These are phyloP conservation scores for Pangasius djambal DNA, from an alignment of 2,797 vertebrate genomes.

Conservation along the genomic window DNA sequence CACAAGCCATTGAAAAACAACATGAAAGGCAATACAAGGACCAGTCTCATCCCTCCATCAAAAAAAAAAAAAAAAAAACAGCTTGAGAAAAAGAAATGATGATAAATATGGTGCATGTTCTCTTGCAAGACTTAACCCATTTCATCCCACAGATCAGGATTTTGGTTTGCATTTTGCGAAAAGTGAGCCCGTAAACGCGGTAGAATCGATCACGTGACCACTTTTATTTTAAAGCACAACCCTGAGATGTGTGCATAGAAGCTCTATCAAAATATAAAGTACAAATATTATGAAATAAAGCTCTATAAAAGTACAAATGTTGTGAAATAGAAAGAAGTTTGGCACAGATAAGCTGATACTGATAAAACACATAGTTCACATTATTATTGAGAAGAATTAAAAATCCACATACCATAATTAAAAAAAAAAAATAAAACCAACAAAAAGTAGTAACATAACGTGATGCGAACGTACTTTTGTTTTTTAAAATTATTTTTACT, in stretches of 20 bases:
- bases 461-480: background rate
- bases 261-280: background rate
- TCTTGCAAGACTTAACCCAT: background rate
- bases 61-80: background rate
- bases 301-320: background rate
- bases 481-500: background rate
- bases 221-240: background rate
- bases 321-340: background rate
- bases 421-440: background rate
- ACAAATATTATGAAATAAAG: background rate
- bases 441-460: background rate
- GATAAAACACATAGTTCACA: background rate
- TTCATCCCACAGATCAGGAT: background rate
- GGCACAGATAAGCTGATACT: background rate
- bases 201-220: background rate
- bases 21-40: conserved; percentile 19
- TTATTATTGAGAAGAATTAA: background rate
- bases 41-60: background rate
- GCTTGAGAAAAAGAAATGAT: background rate
- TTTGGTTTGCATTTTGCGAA: background rate
- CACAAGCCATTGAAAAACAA: background rate
- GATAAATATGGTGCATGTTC: background rate
- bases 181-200: background rate
- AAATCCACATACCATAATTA: background rate
- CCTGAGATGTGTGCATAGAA: background rate